A percentile compares a stretch with the other conserved stretches of the same genome.
Conservation (phyloP, 2,113 vertebrate genomes). For the Elephas maximus region DNA sequence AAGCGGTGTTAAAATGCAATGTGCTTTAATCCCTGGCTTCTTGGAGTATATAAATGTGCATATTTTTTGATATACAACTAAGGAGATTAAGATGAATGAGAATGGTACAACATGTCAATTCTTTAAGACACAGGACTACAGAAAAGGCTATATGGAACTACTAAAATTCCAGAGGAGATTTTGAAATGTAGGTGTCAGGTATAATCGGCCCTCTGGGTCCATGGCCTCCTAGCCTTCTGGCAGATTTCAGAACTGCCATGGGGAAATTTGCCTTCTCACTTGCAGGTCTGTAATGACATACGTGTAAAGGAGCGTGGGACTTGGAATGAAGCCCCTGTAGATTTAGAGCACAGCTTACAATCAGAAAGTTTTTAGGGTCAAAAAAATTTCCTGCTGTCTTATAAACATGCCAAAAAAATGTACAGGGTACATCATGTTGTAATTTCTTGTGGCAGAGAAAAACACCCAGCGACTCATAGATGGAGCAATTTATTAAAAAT, state of each 20-base stretch:
- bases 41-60: constrained; percentile 81
- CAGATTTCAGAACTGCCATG: constrained; percentile 77
- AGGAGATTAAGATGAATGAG: constrained; percentile 61
- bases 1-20: constrained; percentile 82
- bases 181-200: constrained; percentile 71
- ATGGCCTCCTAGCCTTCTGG: constrained; percentile 52
- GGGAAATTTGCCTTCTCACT: constrained; percentile 83
- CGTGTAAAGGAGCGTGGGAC: constrained; percentile 76
- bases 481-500: not conserved
- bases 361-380: constrained; percentile 81
- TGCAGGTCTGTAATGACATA: constrained; percentile 81
- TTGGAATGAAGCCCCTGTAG: constrained; percentile 45
- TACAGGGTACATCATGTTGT: not conserved
- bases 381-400: constrained; percentile 74
- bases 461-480: constrained; percentile 19
- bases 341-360: constrained; percentile 85
- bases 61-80: not conserved
- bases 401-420: constrained; percentile 39
- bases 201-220: constrained; percentile 84
- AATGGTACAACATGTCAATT: constrained; percentile 64
- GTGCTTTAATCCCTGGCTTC: constrained; percentile 76
- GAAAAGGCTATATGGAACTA: constrained; percentile 72
- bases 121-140: constrained; percentile 42
- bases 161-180: constrained; percentile 56
- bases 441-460: constrained; percentile 59